These are phyloP conservation scores for Oxytorus armatus DNA, from an alignment of 2,888 invertebrate species.

Conservation along the genomic window DNA sequence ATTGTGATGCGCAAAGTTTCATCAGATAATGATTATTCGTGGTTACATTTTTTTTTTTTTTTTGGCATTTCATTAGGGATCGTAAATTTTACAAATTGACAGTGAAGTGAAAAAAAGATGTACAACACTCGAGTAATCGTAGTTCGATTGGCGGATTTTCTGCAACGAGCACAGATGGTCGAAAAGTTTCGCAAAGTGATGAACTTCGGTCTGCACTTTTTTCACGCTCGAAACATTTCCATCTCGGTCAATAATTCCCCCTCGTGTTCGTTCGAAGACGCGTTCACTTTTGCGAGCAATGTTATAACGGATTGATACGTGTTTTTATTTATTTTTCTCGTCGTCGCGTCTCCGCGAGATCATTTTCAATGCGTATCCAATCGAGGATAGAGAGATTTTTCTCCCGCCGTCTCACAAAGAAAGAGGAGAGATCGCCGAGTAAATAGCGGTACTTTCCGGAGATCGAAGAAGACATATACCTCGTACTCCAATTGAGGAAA, in stretches of 20 bases:
- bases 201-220: slow-evolving; percentile 27
- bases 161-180: neutral
- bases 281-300: slow-evolving; percentile 22
- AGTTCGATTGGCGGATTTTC: too few relatives aligned
- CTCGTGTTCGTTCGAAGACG: neutral
- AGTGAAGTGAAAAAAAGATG: too few relatives aligned
- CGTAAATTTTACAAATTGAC: neutral
- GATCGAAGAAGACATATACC: slow-evolving; percentile 21
- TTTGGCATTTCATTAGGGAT: neutral
- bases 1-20: too few relatives aligned
- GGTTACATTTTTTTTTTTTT: slow-evolving; percentile 10
- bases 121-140: too few relatives aligned
- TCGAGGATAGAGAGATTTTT: neutral
- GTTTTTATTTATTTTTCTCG: slow-evolving; percentile 23
- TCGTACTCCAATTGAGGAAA: slow-evolving; percentile 49
- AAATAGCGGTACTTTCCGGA: slow-evolving; percentile 42
- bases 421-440: slow-evolving; percentile 1
- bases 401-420: neutral
- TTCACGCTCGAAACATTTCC: slow-evolving; percentile 12
- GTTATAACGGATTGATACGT: slow-evolving; percentile 54
- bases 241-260: slow-evolving; percentile 6
- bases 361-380: neutral
- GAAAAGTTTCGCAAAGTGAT: neutral
- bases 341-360: neutral
- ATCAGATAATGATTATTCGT: too few relatives aligned